These are phyloP conservation scores for Brachionus calyciflorus DNA, from an alignment of 1,140 invertebrate species.

Conservation along the genomic window DNA sequence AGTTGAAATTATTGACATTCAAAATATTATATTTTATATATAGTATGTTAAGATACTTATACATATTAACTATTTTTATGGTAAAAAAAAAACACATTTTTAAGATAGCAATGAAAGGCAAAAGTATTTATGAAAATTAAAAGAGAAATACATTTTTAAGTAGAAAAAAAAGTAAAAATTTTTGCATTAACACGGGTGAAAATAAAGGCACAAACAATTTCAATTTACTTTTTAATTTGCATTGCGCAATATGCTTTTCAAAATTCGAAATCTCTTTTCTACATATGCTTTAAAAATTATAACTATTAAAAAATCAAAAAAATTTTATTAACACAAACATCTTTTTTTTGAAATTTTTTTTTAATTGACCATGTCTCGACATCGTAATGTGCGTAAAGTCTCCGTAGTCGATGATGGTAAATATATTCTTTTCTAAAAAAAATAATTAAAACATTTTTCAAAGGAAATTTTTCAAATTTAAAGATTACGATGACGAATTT, in stretches of 20 bases:
- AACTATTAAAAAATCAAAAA: background rate
- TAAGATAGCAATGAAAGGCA: conserved; percentile 1
- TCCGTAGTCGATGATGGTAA: conserved; percentile 38
- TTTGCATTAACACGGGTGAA: too few relatives aligned
- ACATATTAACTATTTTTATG: too few relatives aligned
- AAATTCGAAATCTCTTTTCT: background rate
- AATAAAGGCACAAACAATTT: too few relatives aligned
- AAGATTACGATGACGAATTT: conserved; percentile 37
- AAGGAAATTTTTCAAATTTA: background rate
- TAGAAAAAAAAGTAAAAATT: too few relatives aligned
- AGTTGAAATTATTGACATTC: too few relatives aligned
- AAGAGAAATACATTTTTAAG: too few relatives aligned
- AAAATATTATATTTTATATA: too few relatives aligned
- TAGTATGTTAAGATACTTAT: too few relatives aligned
- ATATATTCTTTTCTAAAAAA: background rate
- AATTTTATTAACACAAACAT: too few relatives aligned
- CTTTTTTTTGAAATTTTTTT: background rate
- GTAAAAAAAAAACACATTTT: too few relatives aligned
- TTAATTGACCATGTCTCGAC: conserved; percentile 25
- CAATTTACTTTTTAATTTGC: background rate
- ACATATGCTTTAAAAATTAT: conserved; percentile 8
- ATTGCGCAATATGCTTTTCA: conserved; percentile 7
- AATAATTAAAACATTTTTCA: background rate
- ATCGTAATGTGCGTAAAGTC: conserved; percentile 43
- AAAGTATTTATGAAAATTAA: too few relatives aligned